Base-by-base conservation (phyloP, 2,888 invertebrate species). In the Macropis europaea region DNA sequence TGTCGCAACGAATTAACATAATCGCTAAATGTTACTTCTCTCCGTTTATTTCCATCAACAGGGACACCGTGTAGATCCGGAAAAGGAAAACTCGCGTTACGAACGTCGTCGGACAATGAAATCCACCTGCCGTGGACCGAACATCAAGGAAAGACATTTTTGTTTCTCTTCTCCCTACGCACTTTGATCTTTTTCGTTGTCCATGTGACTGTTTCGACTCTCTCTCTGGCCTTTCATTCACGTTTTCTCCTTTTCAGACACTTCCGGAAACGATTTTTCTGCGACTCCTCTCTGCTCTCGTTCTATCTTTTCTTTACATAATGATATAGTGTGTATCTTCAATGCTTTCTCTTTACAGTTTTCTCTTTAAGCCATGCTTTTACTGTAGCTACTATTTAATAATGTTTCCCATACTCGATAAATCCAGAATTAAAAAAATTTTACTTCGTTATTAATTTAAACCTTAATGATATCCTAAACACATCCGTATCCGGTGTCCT, bases 1-100 rank as follows among this genome's bases (percentile, higher is more conserved):
- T 45, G 26, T 52, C 57, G 57, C 66, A 78, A 75, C 77, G 48
- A 82, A 81, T 83, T 80, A 84, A 86, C 82, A 40, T 82, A 83
- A 82, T 82, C 67, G 77, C 82, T 86, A 86, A 82, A 64, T 79
- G 81, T 84, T 70, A 70, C 40, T 67, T 70, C 30, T 69, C 52
- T 70, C 19, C n/a, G n/a, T 48, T 60, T 61, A 61, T 61, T 70
- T 69, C 42, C 47, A 47, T 53, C 43, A 54, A 61, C 28, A 48
- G 61, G 68, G 69, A 48, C 69, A 67, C 56, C 52, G 45, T 69
- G 57, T 28, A 52, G 47, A 59, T 69, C 69, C 57, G 50, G 22
- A 59, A 69, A 67, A 69, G 57, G 52, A 67, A 67, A 63, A 66
- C 42, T 45, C 50, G 50, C 45, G 26, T 67, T 59, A 52, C 45